Base-by-base conservation (phyloP, 2,113 vertebrate genomes). In the Oreotrochilus melanogaster region DNA sequence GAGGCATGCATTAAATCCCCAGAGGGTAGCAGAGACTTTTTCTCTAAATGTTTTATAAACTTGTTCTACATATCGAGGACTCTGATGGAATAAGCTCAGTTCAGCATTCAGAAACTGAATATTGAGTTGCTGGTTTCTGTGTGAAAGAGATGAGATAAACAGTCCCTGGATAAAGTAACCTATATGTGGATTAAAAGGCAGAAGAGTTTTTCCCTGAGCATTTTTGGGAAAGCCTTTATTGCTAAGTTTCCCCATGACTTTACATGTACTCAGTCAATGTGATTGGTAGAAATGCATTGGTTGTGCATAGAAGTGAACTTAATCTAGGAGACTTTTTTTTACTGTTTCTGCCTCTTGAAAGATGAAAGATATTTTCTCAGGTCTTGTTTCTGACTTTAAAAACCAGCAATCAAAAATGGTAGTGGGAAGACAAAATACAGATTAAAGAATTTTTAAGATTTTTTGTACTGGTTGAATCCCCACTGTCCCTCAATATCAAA, bases 121-220 rank as follows among this genome's bases (percentile, higher is more conserved):
- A 83, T 50, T 69, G 88, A 82, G 70, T 86, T 93, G 57, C n/a
- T 31, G 90, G 3, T 80, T 92, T 70, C 50, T 73, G 14, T 28
- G 9, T 70, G 67, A 79, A 94, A 79, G 81, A 83, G 58, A 53
- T 69, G 75, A 86, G 64, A 66, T 50, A 83, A 90, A 95, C 90
- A 71, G 75, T 86, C 6, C 67, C 71, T 86, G 60, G 28, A 50
- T 42, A 35, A 66, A 92, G 82, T 65, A 90, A 90, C 42, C 75
- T 86, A 54, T 76, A 3, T 54, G 11, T 53, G 33, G 64, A 69
- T 95, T 96, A 73, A 86, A 53, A 95, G 27, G 31, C 43, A 24
- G 33, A 48, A 51, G 89, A 89, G 61, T 60, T 94, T 84, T 78
- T 91, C 31, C 51, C 70, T 66, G 82, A 62, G 64, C 28, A 4